Percentiles rank a stretch among this genome's conserved stretches.
phyloP scores from a whole-genome alignment of 2,113 vertebrate species.

The Oreochromis niloticus region DNA sequence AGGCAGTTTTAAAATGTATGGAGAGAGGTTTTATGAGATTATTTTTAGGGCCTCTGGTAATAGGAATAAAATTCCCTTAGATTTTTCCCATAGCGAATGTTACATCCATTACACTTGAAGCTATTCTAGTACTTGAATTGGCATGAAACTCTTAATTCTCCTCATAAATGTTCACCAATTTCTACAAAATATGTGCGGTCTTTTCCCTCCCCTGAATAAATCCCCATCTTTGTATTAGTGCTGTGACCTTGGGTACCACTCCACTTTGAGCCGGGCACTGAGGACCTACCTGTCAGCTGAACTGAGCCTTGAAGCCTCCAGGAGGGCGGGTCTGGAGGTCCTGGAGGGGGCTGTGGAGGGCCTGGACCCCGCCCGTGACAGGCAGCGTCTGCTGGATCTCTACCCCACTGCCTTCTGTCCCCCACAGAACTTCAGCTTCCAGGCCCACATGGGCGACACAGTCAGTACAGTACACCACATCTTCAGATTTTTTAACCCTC shows the following conservation, averaged over 20 bases:
- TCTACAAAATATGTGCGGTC: neutral
- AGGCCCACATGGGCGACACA: constrained; percentile 95
- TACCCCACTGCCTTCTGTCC: constrained; percentile 94
- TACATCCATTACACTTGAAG: neutral
- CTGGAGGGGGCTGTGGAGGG: constrained; percentile 97
- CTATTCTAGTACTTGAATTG: neutral
- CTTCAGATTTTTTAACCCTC: neutral
- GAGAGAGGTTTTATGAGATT: neutral
- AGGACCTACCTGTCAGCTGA: constrained; percentile 97
- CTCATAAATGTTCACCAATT: neutral
- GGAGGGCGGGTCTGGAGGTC: constrained; percentile 93
- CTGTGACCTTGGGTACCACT: constrained; percentile 97
- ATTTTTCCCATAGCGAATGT: neutral
- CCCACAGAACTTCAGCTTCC: constrained; percentile 91
- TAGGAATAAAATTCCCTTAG: neutral
- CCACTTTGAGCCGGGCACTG: constrained; percentile 92
- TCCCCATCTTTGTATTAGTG: constrained; percentile 69
- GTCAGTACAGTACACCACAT: constrained; percentile 62
- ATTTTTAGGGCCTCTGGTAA: neutral
- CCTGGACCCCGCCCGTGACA: constrained; percentile 90
- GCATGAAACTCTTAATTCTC: neutral
- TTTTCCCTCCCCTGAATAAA: neutral
- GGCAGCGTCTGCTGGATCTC: constrained; percentile 96
- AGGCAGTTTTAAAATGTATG: neutral
- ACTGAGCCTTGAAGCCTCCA: constrained; percentile 94